Percentiles rank a stretch among this genome's conserved stretches.
These are phyloP conservation scores for Embidobia sp. DNA, from an alignment of 2,888 invertebrate genomes.

Conservation along the genomic window DNA sequence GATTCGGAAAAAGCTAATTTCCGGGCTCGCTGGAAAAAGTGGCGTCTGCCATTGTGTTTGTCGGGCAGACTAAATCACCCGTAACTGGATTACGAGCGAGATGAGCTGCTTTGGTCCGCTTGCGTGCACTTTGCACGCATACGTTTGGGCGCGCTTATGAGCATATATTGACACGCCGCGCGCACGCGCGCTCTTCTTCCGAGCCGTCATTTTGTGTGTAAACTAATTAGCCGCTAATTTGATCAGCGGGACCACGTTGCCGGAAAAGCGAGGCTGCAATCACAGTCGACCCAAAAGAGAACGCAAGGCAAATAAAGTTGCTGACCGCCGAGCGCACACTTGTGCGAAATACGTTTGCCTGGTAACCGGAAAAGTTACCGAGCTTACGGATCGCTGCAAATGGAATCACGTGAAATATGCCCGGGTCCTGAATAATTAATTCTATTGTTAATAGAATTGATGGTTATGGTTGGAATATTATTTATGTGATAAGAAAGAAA, in stretches of 20 bases:
- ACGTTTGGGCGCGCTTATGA: neutral
- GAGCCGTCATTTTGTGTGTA: constrained; percentile 69
- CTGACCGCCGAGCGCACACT: constrained; percentile 27
- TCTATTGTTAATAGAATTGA: too few species aligned
- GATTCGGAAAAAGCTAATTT: constrained; percentile 51
- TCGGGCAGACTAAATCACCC: constrained; percentile 56
- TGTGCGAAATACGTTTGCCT: neutral
- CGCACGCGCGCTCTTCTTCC: constrained; percentile 11
- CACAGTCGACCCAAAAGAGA: constrained; percentile 66
- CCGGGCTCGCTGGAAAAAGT: constrained; percentile 26
- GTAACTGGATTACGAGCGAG: constrained; percentile 65
- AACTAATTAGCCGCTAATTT: constrained; percentile 75
- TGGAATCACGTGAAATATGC: too few species aligned
- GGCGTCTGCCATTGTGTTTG: constrained; percentile 18
- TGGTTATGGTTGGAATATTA: too few species aligned
- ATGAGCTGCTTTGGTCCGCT: constrained; percentile 54
- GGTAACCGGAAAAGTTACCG: too few species aligned
- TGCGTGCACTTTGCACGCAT: constrained; percentile 26
- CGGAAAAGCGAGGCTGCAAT: constrained; percentile 69
- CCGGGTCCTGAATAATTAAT: too few species aligned
- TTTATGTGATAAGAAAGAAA: too few species aligned
- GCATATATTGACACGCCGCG: too few species aligned
- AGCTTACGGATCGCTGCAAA: too few species aligned
- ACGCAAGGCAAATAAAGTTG: constrained; percentile 69
- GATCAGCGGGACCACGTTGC: constrained; percentile 68